Evolutionary conservation across 2,797 vertebrate genomes (phyloP), one percentile per base, ranked within the genome.

Genomic region (Sebastiscus albofasciatus): DNA sequence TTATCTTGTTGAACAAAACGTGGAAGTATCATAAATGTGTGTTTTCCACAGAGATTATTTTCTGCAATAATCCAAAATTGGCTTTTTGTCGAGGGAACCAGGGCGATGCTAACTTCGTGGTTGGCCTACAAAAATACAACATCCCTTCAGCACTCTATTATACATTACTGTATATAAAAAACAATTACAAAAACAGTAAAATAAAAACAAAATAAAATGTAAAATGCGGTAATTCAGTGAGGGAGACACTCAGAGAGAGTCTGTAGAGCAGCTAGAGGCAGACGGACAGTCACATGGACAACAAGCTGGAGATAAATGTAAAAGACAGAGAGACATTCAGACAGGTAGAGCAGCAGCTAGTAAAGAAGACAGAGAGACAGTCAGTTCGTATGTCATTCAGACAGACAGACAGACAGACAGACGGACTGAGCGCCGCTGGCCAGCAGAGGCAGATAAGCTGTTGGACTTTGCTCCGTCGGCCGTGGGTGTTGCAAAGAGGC

Each of bases 401-500:
- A 36, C 59, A 77, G 75, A 56, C 67, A 46, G 62, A 72, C 60
- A 68, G 76, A 72, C 77, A 62, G 76, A 75, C 49, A 56, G 72
- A 68, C 68, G 39, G 69, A 74, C 70, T 2, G 59, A 86, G 60
- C 9, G 75, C 75, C 80, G 18, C 62, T 58, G 58, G 68, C 68
- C 86, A 55, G 54, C 84, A 60, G 22, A 78, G 75, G 31, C 66
- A 85, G 95, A 96, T 96, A 96, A 96, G 88, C 62, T 8, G 22
- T 70, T 90, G 95, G 95, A 96, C 96, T 96, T 96, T 95, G 95
- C 84, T 89, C 95, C 56, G 68, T 90, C 76, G 64, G 90, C 82
- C 76, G 84, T 93, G 93, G 92, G 92, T 95, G 95, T 94, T 95
- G 94, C 95, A 93, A 93, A 93, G 89, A 91, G 89, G 83, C 88